Evolutionary conservation across 2,888 invertebrate genomes (phyloP), one percentile per base, ranked within the genome.

Genomic region (Atethmia centrago): DNA sequence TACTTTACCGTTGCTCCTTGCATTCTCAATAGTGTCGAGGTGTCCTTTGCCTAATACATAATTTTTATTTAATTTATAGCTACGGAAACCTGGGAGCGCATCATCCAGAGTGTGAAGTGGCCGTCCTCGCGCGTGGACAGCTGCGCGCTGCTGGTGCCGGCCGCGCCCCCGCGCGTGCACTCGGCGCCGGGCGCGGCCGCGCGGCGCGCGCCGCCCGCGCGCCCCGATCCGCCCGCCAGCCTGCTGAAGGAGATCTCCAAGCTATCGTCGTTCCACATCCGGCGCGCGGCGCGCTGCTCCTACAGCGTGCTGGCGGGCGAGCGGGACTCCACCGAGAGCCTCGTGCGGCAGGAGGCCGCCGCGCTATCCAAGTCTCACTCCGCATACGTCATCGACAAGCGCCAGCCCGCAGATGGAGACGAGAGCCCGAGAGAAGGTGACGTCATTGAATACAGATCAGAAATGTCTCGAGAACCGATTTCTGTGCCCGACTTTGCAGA

Each of bases 401-500:
- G 93, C 55, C 92, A 88, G 84, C 91, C 92, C 28, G 90, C 92
- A 74, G 91, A 91, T 81, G 89, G 88, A 64, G 90, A 79, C 89
- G 84, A 90, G 80, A 89, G 89, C 64, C 93, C 91, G 25, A 90
- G 75, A 90, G 95, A 76, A 90, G 95, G 76, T 80, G 93, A 84
- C 87, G 92, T 82, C 87, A 93, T 90, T 21, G 92, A 90, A 51
- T 85, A 85, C 40, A 85, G 89, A 36, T 86, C 90, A n/a, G 94
- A 95, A 73, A 95, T 97, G 91, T 94, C 97, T 0, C 95, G 97
- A 68, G 98, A 98, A 87, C 98, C 97, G 1, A 97, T 97, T 64
- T 98, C 98, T 7, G 98, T 98, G 86, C 98, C 98, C 84, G 98
- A 98, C 92, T 98, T 98, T 90, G 96, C 97, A 8, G 97, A 97